phyloP scores from a whole-genome alignment of 2,888 invertebrate species.

The Coecobrya sp. region DNA sequence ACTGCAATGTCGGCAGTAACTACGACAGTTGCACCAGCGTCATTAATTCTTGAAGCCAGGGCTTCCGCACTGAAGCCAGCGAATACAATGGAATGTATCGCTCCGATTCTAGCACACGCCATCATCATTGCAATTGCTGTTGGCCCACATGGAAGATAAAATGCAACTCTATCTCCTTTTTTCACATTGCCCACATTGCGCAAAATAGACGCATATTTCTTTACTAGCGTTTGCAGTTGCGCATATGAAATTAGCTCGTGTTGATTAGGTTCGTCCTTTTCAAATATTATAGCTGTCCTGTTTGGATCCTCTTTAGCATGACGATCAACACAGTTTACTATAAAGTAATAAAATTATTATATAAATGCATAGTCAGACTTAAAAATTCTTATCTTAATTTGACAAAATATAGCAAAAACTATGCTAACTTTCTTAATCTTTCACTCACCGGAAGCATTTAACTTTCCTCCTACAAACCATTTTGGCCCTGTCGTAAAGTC shows the following conservation, averaged over 20 bases:
- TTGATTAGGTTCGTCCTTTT: slow-evolving; percentile 88
- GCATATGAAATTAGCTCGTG: slow-evolving; percentile 87
- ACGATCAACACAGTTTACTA: slow-evolving; percentile 86
- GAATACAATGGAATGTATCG: slow-evolving; percentile 89
- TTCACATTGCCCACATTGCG: slow-evolving; percentile 87
- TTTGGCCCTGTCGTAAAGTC: slow-evolving; percentile 83
- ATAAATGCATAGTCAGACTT: background rate
- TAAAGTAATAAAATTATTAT: background rate
- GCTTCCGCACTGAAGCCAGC: slow-evolving; percentile 89
- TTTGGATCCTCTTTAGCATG: slow-evolving; percentile 83
- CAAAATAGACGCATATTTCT: slow-evolving; percentile 83
- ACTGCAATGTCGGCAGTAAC: slow-evolving; percentile 88
- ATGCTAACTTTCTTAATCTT: background rate
- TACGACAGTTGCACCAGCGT: slow-evolving; percentile 88
- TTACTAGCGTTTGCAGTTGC: slow-evolving; percentile 78
- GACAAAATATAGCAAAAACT: too few relatives aligned
- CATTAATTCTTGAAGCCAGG: slow-evolving; percentile 88
- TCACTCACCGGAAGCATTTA: slow-evolving; percentile 85
- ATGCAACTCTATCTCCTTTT: slow-evolving; percentile 88
- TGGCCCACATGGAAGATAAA: slow-evolving; percentile 88
- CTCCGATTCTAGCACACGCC: slow-evolving; percentile 89
- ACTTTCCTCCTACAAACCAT: slow-evolving; percentile 84
- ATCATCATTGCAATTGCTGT: slow-evolving; percentile 88
- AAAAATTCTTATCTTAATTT: too few relatives aligned
- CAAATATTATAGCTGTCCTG: slow-evolving; percentile 88